Evolutionary conservation across 2,888 invertebrate genomes (phyloP), one percentile per base, ranked within the genome.

Genomic region (Pandemis heparana): DNA sequence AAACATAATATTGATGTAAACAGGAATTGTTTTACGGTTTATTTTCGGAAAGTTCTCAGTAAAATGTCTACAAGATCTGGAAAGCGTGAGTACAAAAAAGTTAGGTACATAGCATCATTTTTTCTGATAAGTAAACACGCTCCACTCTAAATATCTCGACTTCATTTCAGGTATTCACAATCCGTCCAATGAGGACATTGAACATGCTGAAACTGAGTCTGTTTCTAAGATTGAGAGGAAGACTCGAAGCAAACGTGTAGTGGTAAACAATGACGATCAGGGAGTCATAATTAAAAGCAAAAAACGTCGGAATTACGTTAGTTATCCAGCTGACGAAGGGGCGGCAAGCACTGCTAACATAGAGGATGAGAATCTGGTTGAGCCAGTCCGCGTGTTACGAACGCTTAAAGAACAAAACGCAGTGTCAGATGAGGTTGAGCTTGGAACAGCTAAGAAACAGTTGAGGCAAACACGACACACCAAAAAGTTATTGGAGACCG

Each of bases 11-110:
- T 73, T 48, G 1, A 64, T 69, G 68, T 73, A 56, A 60, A 64
- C 43, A 60, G 41, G 9, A 64, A 65, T 75, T 66, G 76, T 63
- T 18, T 23, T 8, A 75, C 74, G 71, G 63, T 18, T 53, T 70
- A 63, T 62, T 53, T 69, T 32, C 51, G 12, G 41, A 65, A 70
- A 72, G 60, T 67, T 59, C 53, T 18, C 10, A 16, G 39, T 67
- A 85, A 79, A 76, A 93, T 94, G 93, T 89, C 92, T 75, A 94
- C 93, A 5, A 88, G 93, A 83, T 92, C 93, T 70, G 91, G 92
- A 56, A 94, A 90, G 87, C 86, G 94, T 94, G 85, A 89, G 91
- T 89, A 74, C 43, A 65, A 46, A 46, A 46, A 6, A 59, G 16
- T n/a, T n/a, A 32, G 48, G 56, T 66, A 71, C 51, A n/a, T n/a